Base-by-base conservation (phyloP, 2,113 vertebrate genomes). In the Microcebus tavaratra region DNA sequence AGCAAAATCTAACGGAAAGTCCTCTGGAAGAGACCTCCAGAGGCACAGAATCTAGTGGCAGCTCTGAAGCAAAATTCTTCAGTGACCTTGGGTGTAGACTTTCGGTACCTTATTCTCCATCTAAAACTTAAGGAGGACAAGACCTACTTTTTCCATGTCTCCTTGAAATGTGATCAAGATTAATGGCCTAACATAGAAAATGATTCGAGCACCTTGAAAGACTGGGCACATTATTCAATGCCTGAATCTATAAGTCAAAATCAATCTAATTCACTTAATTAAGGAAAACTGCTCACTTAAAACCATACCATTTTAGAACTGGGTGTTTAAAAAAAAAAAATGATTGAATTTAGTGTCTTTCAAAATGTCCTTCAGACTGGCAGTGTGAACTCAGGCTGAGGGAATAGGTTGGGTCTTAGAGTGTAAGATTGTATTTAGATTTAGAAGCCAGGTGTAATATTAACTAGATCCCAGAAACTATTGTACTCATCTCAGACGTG, bases 351-450 rank as follows among this genome's bases (percentile, higher is more conserved):
- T 15, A 61, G 42, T 59, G n/a, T 45, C 95, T 89, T 90, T 72
- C 42, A 79, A 86, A 91, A 72, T 2, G 34, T 59, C 23, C 42
- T 23, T 92, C 31, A 61, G 39, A 63, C 34, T 95, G 87, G 93
- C 94, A 75, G 59, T 96, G 63, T 97, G 97, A 92, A 91, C 95
- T 96, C 72, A 92, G 42, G 89, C 83, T 98, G 86, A 93, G 73
- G 68, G 96, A 87, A 63, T 75, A 48, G 81, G 59, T 97, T 96
- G 95, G 88, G 63, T 93, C 82, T 81, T 95, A 72, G 75, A 94
- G 97, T 95, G 50, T 96, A 61, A 57, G 61, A 63, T 29, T 29
- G 27, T 63, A 12, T 63, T 29, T 97, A 96, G 94, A 76, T 97
- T 95, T 2, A 61, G 89, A 96, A 83, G 50, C 2, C 85, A 97